Base-by-base conservation (phyloP, 2,797 vertebrate genomes). In the Halcyon badia region DNA sequence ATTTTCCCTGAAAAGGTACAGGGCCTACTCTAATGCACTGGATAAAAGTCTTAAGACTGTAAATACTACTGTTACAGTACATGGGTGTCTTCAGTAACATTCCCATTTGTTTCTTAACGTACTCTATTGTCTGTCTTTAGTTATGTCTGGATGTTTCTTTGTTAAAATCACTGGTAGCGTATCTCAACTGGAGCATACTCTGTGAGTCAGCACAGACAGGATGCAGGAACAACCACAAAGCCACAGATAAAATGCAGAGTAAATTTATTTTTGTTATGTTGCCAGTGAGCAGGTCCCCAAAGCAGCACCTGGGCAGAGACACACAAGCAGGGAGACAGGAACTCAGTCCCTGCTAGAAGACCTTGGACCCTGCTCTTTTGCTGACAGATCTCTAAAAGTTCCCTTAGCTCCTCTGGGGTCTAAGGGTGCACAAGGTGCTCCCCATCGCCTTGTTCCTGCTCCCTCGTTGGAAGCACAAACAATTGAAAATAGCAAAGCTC, bases 321-420 rank as follows among this genome's bases (percentile, higher is more conserved):
- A 69, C 33, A 22, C 2, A 6, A 42, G 39, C 0, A 0, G 26
- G 25, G 9, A 57, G 0, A 2, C 30, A 33, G 56, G n/a, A 56
- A 41, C 5, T 70, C 8, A 1, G 15, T 48, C 41, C 41, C 30
- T 30, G 57, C 46, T 54, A 41, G 65, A 54, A 41, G 30, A 56
- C 24, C 3, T 2, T 30, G 0, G 0, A 33, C 25, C 14, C 25
- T 46, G 19, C 17, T 35, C 20, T 35, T 56, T 25, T 48, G 13
- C 35, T 71, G 37, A n/a, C 21, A 44, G 19, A 65, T 21, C 15
- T 71, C 58, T 33, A 39, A 78, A 76, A 44, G 37, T 30, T 28
- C 31, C n/a, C 24, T 52, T 72, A 65, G 39, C 14, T 30, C 24
- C 65, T 78, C 24, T 2, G 1, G 24, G 11, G 5, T 41, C 5